Percentiles rank a stretch among this genome's conserved stretches.
Evolutionary conservation across 2,113 vertebrate genomes (phyloP).

Genomic region (Podilymbus podiceps): DNA sequence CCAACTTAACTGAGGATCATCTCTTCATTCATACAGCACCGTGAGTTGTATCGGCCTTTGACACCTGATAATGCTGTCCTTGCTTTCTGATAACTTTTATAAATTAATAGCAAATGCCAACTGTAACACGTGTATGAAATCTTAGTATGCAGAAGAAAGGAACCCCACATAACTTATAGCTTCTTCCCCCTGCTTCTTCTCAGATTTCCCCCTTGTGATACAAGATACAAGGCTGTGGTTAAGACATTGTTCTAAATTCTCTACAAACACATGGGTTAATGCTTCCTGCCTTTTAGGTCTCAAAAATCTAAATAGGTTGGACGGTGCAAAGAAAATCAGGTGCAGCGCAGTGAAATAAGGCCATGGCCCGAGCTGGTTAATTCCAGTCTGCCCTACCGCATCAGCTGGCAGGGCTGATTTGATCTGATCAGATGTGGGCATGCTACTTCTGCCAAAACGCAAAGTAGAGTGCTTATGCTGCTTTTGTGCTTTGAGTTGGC

Average conservation of each 20-base stretch:
- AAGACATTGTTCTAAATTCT: not conserved
- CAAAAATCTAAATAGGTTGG: not conserved
- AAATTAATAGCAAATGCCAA: not conserved
- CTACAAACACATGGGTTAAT: not conserved
- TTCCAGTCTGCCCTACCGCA: conserved; percentile 20
- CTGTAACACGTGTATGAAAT: not conserved
- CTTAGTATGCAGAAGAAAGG: not conserved
- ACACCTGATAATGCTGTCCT: not conserved
- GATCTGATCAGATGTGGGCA: conserved; percentile 59
- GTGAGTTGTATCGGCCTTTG: not conserved
- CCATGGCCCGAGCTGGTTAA: conserved; percentile 9
- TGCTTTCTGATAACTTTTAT: not conserved
- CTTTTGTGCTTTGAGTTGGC: conserved; percentile 47
- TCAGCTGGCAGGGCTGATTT: conserved; percentile 62
- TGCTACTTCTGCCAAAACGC: conserved; percentile 53
- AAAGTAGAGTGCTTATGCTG: conserved; percentile 56
- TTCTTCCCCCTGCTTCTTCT: not conserved
- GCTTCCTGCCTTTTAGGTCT: not conserved
- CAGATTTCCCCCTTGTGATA: not conserved
- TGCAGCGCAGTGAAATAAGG: not conserved
- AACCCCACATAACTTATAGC: not conserved
- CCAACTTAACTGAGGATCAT: not conserved
- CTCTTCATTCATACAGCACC: not conserved
- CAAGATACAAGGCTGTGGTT: not conserved
- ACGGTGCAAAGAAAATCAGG: not conserved